Percentiles rank a stretch among this genome's conserved stretches.
phyloP scores from a whole-genome alignment of 2,888 invertebrate species.

The Arge pagana region DNA sequence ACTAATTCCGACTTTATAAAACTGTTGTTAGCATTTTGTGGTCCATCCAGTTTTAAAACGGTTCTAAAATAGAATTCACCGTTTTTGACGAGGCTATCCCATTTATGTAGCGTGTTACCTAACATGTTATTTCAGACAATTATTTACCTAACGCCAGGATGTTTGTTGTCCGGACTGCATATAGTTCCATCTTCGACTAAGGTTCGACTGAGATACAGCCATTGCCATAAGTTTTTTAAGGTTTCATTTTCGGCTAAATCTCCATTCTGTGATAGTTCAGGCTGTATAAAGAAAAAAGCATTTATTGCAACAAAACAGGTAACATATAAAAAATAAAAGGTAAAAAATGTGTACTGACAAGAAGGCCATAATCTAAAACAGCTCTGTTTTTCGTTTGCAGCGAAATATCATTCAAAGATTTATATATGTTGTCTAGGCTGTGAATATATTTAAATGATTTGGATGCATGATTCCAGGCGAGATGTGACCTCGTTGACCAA shows the following conservation, averaged over 20 bases:
- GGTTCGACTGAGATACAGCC: constrained; percentile 74
- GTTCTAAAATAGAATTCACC: constrained; percentile 44
- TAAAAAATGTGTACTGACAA: constrained; percentile 62
- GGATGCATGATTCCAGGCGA: constrained; percentile 78
- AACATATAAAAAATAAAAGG: not conserved
- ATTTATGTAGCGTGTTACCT: not conserved
- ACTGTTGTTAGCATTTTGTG: constrained; percentile 52
- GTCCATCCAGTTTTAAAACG: constrained; percentile 63
- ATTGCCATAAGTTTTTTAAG: constrained; percentile 82
- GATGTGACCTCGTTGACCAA: constrained; percentile 75
- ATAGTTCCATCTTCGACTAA: constrained; percentile 71
- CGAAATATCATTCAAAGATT: constrained; percentile 71
- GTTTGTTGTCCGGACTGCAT: constrained; percentile 63
- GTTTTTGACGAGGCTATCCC: not conserved
- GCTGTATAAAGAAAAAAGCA: constrained; percentile 56
- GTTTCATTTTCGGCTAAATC: constrained; percentile 76
- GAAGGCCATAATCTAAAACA: constrained; percentile 75
- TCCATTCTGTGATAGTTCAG: constrained; percentile 79
- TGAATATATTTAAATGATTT: constrained; percentile 66
- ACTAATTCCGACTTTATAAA: constrained; percentile 67
- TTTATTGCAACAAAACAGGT: constrained; percentile 4
- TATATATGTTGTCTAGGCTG: constrained; percentile 62
- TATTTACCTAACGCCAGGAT: constrained; percentile 64
- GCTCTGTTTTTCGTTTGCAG: constrained; percentile 75
- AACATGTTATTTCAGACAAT: not conserved